These are phyloP conservation scores for Seriola dumerili DNA, from an alignment of 2,113 vertebrate genomes.

Conservation along the genomic window DNA sequence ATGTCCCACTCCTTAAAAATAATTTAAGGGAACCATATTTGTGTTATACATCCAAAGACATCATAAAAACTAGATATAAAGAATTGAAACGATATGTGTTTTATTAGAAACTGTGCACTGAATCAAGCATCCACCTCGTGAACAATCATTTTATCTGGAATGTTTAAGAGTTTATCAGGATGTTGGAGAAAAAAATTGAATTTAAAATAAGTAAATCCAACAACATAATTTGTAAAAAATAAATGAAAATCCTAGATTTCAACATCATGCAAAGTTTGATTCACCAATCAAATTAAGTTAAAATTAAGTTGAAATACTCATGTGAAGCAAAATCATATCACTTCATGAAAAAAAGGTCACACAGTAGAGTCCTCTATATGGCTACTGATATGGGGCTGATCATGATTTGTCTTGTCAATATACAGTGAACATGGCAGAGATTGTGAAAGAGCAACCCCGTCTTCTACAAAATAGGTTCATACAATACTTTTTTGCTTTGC, in stretches of 20 bases:
- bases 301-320: conserved; percentile 35
- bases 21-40: not conserved
- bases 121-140: conserved; percentile 68
- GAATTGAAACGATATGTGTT: conserved; percentile 63
- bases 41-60: conserved; percentile 10
- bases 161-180: conserved; percentile 60
- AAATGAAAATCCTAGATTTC: conserved; percentile 14
- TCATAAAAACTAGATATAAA: conserved; percentile 40
- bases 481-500: not conserved
- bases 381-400: conserved; percentile 65
- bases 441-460: not conserved
- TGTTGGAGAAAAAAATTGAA: conserved; percentile 39
- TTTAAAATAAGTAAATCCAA: conserved; percentile 28
- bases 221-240: conserved; percentile 18
- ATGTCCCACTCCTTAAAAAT: not conserved
- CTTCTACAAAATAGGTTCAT: not conserved
- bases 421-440: not conserved
- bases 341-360: conserved; percentile 9
- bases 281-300: conserved; percentile 36
- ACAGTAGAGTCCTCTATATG: conserved; percentile 35
- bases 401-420: conserved; percentile 18
- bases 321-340: conserved; percentile 52
- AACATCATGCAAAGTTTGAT: conserved; percentile 68
- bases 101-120: conserved; percentile 77
- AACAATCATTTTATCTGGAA: conserved; percentile 76